Percentiles rank a stretch among this genome's conserved stretches.
Evolutionary conservation across 64 coral and sea anemone genomes (phyloP).

Genomic region (Dendrophyllia cribrosa): DNA sequence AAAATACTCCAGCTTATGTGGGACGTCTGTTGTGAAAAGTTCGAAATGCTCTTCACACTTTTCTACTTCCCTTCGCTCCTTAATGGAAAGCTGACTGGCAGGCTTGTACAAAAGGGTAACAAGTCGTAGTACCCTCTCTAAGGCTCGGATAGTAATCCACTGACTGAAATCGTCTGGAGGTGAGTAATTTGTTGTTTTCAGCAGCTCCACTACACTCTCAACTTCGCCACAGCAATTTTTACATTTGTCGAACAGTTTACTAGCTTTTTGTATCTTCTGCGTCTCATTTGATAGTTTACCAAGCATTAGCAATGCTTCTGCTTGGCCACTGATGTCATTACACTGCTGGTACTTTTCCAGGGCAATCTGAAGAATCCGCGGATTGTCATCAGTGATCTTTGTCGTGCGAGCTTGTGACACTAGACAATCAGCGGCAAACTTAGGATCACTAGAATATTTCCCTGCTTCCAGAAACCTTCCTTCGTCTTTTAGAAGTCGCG

Average conservation of each 20-base stretch:
- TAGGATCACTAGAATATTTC: slow-evolving; percentile 57
- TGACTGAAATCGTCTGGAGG: slow-evolving; percentile 14
- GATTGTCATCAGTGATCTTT: neutral
- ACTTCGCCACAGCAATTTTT: slow-evolving; percentile 78
- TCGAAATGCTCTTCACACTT: slow-evolving; percentile 82
- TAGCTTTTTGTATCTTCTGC: slow-evolving; percentile 39
- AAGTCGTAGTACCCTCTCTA: slow-evolving; percentile 65
- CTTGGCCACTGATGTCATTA: slow-evolving; percentile 56
- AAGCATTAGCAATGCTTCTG: slow-evolving; percentile 53
- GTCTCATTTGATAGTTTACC: slow-evolving; percentile 36
- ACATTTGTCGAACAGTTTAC: slow-evolving; percentile 59
- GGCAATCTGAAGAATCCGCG: slow-evolving; percentile 45
- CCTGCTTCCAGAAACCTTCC: slow-evolving; percentile 73
- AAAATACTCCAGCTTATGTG: neutral
- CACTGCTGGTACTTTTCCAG: slow-evolving; percentile 41
- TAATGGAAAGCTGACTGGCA: neutral
- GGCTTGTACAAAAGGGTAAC: slow-evolving; percentile 55
- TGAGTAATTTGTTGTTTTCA: slow-evolving; percentile 20
- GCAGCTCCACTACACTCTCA: slow-evolving; percentile 59
- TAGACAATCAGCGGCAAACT: slow-evolving; percentile 75
- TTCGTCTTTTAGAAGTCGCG: slow-evolving; percentile 33
- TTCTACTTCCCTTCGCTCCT: slow-evolving; percentile 21
- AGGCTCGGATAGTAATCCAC: slow-evolving; percentile 68
- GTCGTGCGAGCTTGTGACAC: slow-evolving; percentile 48
- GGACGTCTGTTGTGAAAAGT: slow-evolving; percentile 29